These are phyloP conservation scores for Heliothis subflexa DNA, from an alignment of 1,140 invertebrate species.

Conservation along the genomic window DNA sequence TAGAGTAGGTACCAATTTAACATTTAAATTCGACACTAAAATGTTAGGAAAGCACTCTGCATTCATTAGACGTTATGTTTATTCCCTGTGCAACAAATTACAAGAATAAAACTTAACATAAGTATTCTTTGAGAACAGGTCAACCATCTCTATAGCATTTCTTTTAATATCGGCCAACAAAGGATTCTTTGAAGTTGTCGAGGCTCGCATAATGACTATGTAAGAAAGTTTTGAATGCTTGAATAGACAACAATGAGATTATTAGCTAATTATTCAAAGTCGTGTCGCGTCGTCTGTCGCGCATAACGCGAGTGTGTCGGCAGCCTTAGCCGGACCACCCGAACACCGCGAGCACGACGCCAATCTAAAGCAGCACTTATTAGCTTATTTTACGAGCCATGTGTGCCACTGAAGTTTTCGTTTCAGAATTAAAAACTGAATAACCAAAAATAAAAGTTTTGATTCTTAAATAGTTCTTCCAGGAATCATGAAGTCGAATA, in stretches of 20 bases:
- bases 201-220: slow-evolving; percentile 27
- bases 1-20: slow-evolving; percentile 8
- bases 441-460: no score
- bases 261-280: slow-evolving; percentile 48
- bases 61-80: slow-evolving; percentile 16
- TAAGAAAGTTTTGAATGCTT: slow-evolving; percentile 41
- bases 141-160: slow-evolving; percentile 19
- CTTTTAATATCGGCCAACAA: slow-evolving; percentile 37
- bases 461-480: no score
- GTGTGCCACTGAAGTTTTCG: slow-evolving; percentile 53
- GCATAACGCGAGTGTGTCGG: slow-evolving; percentile 34
- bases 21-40: slow-evolving; percentile 25
- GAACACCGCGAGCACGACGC: slow-evolving; percentile 40
- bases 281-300: slow-evolving; percentile 38
- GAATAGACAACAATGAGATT: slow-evolving; percentile 49
- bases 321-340: slow-evolving; percentile 43
- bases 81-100: slow-evolving; percentile 20
- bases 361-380: slow-evolving; percentile 45
- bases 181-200: slow-evolving; percentile 19
- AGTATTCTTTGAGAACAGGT: slow-evolving; percentile 28
- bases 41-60: slow-evolving; percentile 20
- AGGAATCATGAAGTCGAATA: no score
- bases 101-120: slow-evolving; percentile 28
- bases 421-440: slow-evolving; percentile 52
- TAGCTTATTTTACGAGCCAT: slow-evolving; percentile 57